Conservation (phyloP, 1,140 invertebrate species). For the Ceratina calcarata region DNA sequence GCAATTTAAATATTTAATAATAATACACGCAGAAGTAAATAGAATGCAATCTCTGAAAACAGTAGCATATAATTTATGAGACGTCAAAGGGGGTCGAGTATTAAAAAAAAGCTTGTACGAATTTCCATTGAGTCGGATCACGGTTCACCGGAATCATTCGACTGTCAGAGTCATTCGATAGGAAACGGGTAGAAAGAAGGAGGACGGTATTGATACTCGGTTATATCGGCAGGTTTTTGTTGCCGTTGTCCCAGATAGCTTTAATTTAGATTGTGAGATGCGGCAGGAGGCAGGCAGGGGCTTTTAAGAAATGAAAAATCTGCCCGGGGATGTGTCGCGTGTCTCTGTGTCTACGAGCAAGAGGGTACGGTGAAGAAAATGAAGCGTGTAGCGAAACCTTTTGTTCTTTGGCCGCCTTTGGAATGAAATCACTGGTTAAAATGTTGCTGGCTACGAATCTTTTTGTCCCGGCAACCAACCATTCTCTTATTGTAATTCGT, state of each 20-base stretch:
- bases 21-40: too few species aligned
- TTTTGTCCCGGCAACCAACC: neutral
- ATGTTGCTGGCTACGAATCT: constrained; percentile 15
- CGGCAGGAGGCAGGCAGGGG: neutral
- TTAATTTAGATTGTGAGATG: constrained; percentile 15
- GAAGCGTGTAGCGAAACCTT: constrained; percentile 26
- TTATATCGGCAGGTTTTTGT: constrained; percentile 16
- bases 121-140: neutral
- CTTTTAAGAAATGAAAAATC: constrained; percentile 38
- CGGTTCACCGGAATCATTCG: neutral
- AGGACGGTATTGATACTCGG: neutral
- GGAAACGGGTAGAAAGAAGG: neutral
- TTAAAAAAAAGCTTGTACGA: neutral
- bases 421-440: constrained; percentile 33
- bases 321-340: neutral
- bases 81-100: too few species aligned
- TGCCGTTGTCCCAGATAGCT: constrained; percentile 24
- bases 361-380: constrained; percentile 16
- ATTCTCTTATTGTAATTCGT: too few species aligned
- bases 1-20: too few species aligned
- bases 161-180: neutral
- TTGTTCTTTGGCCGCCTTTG: constrained; percentile 21
- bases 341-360: too few species aligned
- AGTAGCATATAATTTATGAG: too few species aligned
- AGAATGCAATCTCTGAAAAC: too few species aligned